phyloP scores from a whole-genome alignment of 2,888 invertebrate genomes.

The Ypsolopha sequella region DNA sequence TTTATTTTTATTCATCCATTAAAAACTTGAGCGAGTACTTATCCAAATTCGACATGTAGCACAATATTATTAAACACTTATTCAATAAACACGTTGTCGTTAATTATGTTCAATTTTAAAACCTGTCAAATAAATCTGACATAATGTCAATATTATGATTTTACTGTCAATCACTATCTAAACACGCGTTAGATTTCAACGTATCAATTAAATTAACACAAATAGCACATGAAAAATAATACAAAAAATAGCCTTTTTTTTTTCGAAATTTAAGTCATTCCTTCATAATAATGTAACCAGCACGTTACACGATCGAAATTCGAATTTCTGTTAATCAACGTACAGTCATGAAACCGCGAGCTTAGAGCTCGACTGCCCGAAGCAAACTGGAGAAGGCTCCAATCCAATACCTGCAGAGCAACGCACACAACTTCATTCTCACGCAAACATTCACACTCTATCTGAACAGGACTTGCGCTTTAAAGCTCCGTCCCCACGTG shows the following conservation, averaged over 20 bases:
- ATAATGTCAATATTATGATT: slow-evolving; percentile 1
- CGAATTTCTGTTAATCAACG: slow-evolving; percentile 7
- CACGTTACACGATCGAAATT: slow-evolving; percentile 9
- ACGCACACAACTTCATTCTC: slow-evolving; percentile 48
- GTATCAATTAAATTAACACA: too few relatives aligned
- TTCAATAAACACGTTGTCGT: not conserved
- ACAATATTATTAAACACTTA: not conserved
- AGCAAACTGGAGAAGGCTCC: slow-evolving; percentile 35
- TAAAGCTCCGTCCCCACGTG: slow-evolving; percentile 48
- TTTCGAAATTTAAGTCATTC: not conserved
- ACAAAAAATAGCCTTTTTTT: not conserved
- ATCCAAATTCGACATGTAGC: not conserved
- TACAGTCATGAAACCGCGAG: slow-evolving; percentile 13
- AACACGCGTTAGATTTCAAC: not conserved
- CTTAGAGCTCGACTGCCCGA: slow-evolving; percentile 32
- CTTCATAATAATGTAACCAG: not conserved
- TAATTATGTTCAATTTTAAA: not conserved
- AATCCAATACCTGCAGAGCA: slow-evolving; percentile 56
- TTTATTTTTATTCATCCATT: not conserved
- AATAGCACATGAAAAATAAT: not conserved
- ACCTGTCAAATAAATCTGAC: not conserved
- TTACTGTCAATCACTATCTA: not conserved
- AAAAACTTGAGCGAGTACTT: not conserved
- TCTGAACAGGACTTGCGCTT: slow-evolving; percentile 38
- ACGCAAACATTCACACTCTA: slow-evolving; percentile 28